Base-by-base conservation (phyloP, 1,140 invertebrate genomes). In the Bombus superbus region DNA sequence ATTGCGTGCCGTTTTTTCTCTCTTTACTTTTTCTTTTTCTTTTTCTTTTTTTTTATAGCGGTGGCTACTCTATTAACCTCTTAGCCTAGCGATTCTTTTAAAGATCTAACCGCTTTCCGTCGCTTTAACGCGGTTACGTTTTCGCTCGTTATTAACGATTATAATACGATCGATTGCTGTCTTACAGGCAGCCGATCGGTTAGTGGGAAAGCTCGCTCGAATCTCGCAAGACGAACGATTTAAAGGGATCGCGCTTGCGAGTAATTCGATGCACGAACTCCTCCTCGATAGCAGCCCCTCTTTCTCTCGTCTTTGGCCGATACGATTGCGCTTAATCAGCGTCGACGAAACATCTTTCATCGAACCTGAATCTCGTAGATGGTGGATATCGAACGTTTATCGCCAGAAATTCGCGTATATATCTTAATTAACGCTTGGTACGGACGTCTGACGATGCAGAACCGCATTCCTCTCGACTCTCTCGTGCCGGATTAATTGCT, bases 201-300 rank as follows among this genome's bases (percentile, higher is more conserved):
- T 44, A 72, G 57, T 80, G 83, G 72, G 68, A 81, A 81, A 87
- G 79, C 64, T 87, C 18, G 35, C 9, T 40, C 1, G 42, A 74
- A 25, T 85, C 68, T 87, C 71, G 57, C 71, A 85, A 85, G 82
- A 80, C 62, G 69, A 69, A 68, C 74, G 68, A 88, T 86, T 88
- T 74, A 86, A 68, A 73, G 53, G 64, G 38, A n/a, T 77, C 18
- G 40, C 72, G 38, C 11, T n/a, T 22, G 18, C 32, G 25, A 28
- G 53, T 22, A 53, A 53, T 0, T 22, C 44, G 72, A 87, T 64
- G 35, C 38, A n/a, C 22, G 9, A 35, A 0, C n/a, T 10, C 2
- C 59, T 59, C 25, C 0, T 40, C 44, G 5, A 53, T 22, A 22
- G 47, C 38, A 2, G 38, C 0, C 73, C 47, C 59, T 2, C 81